These are phyloP conservation scores for Emydura subglobosa DNA, from an alignment of 2,113 vertebrate genomes.

Conservation along the genomic window DNA sequence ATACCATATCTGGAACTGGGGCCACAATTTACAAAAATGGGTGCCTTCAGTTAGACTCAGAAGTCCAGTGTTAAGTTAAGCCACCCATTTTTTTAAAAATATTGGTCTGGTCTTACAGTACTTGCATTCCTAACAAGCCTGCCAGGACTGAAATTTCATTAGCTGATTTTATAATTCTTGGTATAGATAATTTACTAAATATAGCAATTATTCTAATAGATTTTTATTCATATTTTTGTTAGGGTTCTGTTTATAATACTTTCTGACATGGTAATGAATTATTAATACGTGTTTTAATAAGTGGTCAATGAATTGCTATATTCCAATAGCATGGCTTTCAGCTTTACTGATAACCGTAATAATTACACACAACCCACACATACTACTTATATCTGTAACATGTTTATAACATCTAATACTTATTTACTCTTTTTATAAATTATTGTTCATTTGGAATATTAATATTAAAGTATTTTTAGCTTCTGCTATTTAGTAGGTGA, in stretches of 20 bases:
- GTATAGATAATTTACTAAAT: neutral
- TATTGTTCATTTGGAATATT: neutral
- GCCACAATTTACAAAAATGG: neutral
- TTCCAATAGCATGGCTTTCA: neutral
- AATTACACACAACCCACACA: neutral
- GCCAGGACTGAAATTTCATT: neutral
- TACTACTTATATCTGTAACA: neutral
- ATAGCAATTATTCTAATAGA: neutral
- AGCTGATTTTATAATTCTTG: neutral
- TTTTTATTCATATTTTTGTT: neutral
- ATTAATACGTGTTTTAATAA: neutral
- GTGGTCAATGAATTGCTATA: neutral
- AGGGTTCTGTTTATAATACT: too few species aligned
- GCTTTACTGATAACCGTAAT: neutral
- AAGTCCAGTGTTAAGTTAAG: neutral
- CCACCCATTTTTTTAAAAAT: neutral
- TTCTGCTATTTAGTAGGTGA: neutral
- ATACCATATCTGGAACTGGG: neutral
- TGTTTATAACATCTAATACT: neutral
- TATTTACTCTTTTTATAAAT: neutral
- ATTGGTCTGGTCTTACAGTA: neutral
- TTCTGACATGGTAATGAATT: too few species aligned
- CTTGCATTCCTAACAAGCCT: neutral
- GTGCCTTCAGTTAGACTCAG: neutral
- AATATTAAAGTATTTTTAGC: neutral